phyloP scores from a whole-genome alignment of 1,140 invertebrate genomes.

The Phortica variegata region DNA sequence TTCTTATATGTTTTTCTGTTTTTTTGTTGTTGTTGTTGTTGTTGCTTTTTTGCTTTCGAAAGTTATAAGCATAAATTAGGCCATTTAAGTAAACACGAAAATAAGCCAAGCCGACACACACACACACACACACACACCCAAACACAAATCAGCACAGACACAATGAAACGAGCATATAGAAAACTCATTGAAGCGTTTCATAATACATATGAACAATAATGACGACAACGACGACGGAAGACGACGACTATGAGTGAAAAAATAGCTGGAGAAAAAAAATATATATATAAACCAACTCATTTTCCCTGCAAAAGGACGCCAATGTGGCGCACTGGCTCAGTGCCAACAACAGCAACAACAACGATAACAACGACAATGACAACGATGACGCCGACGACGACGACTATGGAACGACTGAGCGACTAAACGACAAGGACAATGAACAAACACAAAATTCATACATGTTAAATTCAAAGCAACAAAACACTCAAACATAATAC shows the following conservation, averaged over 20 bases:
- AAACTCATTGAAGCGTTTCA: slow-evolving; percentile 44
- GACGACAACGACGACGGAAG: too few species aligned
- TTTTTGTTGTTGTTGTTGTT: too few species aligned
- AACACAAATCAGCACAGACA: background rate
- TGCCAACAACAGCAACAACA: slow-evolving; percentile 36
- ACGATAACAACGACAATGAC: too few species aligned
- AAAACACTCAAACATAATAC: background rate
- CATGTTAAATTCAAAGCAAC: background rate
- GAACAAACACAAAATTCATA: slow-evolving; percentile 9
- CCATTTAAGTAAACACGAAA: slow-evolving; percentile 1
- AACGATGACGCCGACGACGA: too few species aligned
- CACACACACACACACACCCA: too few species aligned
- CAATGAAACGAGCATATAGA: slow-evolving; percentile 1
- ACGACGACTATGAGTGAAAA: too few species aligned
- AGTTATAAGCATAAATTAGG: slow-evolving; percentile 24
- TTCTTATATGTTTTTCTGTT: too few species aligned
- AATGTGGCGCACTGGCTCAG: slow-evolving; percentile 48
- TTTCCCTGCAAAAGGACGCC: slow-evolving; percentile 51
- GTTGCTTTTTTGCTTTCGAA: too few species aligned
- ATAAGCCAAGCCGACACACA: slow-evolving; percentile 7
- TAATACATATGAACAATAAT: slow-evolving; percentile 32
- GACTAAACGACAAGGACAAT: too few species aligned
- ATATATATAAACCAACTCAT: slow-evolving; percentile 43
- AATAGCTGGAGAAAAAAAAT: slow-evolving; percentile 23
- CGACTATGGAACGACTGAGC: too few species aligned